Evolutionary conservation across 1,140 invertebrate genomes (phyloP), one percentile per base, ranked within the genome.

Genomic region (Hesperophylax magnus): DNA sequence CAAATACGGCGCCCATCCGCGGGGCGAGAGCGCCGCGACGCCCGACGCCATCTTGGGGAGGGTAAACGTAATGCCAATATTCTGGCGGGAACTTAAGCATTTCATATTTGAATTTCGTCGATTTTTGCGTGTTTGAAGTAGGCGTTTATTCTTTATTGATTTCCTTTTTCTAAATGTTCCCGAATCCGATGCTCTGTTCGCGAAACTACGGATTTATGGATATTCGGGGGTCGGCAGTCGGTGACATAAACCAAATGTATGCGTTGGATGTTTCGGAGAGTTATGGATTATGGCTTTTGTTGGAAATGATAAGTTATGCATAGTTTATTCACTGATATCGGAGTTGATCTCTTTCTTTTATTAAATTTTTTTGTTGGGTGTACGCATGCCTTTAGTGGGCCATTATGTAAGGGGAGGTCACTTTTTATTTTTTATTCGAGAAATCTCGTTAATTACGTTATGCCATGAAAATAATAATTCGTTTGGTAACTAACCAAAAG

Each of bases 51-150:
- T 53, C 53, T 72, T 72, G 47, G 39, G 20, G 18, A 72, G 22
- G 24, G 27, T 27, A 53, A 27, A 54, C 24, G 47, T 20, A 72
- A 72, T 72, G 69, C 69, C 69, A 72, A 72, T 72, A 72, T 72
- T 72, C 69, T 24, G 8, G 47, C 11, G 69, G 69, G 69, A 72
- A 72, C 69, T 24, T 72, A 56, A 72, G 18, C 69, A 53, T 72
- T 72, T 52, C 20, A 72, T 72, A 72, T 72, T 72, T 72, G 69
- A 72, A 72, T 72, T 72, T 54, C 47, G 47, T 72, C 69, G 47
- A 72, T 54, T 72, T 72, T 72, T 72, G 14, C 69, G 69, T 54
- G 52, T 72, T 54, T 54, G 22, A n/a, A 72, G 69, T 72, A 54
- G 47, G 69, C 69, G 47, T 54, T 72, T 18, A 67, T 67, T 67